Evolutionary conservation across 1,140 invertebrate species (phyloP), one percentile per base, ranked within the genome.

Genomic region (Halictus rubicundus): DNA sequence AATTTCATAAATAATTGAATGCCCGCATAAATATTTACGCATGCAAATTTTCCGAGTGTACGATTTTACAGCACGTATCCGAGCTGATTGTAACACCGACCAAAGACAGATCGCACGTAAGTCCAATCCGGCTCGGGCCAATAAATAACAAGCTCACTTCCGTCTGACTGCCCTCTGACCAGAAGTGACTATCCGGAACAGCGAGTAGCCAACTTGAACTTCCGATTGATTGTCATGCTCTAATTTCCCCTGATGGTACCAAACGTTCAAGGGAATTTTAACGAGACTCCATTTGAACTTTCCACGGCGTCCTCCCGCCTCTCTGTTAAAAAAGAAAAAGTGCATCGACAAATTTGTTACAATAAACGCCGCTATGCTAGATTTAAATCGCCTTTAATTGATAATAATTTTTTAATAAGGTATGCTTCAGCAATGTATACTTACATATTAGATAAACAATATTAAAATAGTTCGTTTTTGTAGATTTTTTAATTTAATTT

Each of bases 121-220:
- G 23, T 10, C 10, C 16, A n/a, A 42, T n/a, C 1, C n/a, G 7
- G 14, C 23, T 23, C 6, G 0, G 8, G 3, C 49, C 27, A n/a
- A 59, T 68, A 68, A 75, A 75, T 75, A 75, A 75, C 37, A 27
- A 37, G 21, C 1, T 59, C 46, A 23, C 2, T 19, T 27, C 16
- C 42, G 32, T 10, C 2, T 14, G 42, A 63, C 27, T 75, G 7
- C n/a, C 37, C 14, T 65, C 61, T 27, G 25, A 39, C n/a, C 46
- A 25, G 23, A 42, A 57, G 7, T 25, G 21, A 54, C 61, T 42
- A 75, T 66, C 32, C 6, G 23, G 23, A 19, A 27, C n/a, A 25
- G 21, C 14, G 21, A 32, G 23, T 61, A 14, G 14, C 16, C 25
- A 61, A 46, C 39, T 61, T 32, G 19, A 8, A 61, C 57, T 32